Evolutionary conservation across 2,797 vertebrate genomes (phyloP), one percentile per base, ranked within the genome.

Genomic region (Odontamblyopus lacepedii): DNA sequence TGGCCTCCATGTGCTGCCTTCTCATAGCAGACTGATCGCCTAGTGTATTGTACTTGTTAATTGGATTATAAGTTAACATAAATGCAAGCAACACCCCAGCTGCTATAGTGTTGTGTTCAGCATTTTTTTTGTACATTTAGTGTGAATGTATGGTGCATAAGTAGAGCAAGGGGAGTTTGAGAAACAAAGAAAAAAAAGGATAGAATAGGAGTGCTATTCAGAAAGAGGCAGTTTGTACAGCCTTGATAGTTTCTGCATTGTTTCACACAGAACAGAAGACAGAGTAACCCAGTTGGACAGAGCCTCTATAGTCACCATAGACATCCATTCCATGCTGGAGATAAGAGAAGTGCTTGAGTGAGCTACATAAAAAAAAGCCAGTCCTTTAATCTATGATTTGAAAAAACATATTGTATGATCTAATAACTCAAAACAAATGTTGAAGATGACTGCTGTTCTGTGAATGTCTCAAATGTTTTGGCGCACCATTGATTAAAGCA

Each of bases 11-110:
- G 72, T 76, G 82, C 85, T 87, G 85, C 85, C 55, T 82, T 84
- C 84, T 81, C 82, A 80, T 88, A 88, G 90, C 85, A 75, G 75
- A 87, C 80, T 69, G 81, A 89, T 90, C 84, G 85, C 79, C 71
- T 75, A 65, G n/a, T 82, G 83, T 91, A 88, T 88, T 88, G 89
- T 89, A 83, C 81, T 85, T 88, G 81, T 88, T 92, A 92, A 92
- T 92, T 92, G 88, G 87, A 91, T 89, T 87, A 89, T 85, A 88
- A 78, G 71, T 92, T 92, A 84, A 91, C 89, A 92, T 92, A 90
- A 92, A 91, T 75, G 87, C 80, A 81, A 74, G 86, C 84, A 79
- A 84, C 78, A 86, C 73, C 83, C 77, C 79, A 85, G 83, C 75
- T 82, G 74, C 77, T 67, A 53, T 74, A 83, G 78, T 81, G 78